Percentiles rank a stretch among this genome's conserved stretches.
Conservation (phyloP, 2,797 vertebrate genomes). For the Austrolebias charrua region DNA sequence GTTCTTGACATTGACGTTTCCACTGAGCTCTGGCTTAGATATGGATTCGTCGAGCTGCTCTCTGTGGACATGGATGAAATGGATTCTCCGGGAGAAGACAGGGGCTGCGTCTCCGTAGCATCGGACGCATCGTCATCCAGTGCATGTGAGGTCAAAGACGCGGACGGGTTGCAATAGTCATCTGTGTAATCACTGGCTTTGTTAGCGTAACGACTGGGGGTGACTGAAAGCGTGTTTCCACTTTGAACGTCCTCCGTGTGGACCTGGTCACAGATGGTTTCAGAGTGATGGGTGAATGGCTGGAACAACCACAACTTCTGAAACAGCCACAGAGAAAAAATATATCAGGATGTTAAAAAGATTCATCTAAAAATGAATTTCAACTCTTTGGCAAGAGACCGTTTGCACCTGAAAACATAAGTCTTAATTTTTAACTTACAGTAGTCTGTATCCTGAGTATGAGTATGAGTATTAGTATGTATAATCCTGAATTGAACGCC, state of each 20-base stretch:
- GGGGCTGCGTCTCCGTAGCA: background rate
- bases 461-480: no score
- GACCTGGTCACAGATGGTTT: constrained; percentile 49
- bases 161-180: constrained; percentile 8
- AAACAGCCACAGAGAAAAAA: constrained; percentile 15
- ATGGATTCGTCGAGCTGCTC: constrained; percentile 39
- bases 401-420: no score
- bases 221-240: background rate
- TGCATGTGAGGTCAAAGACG: background rate
- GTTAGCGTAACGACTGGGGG: background rate
- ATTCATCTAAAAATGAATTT: no score
- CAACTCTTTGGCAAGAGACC: no score
- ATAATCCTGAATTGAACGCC: no score
- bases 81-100: constrained; percentile 34
- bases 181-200: constrained; percentile 5
- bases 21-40: constrained; percentile 56
- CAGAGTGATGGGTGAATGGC: constrained; percentile 40
- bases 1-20: background rate
- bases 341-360: no score
- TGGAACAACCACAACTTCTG: constrained; percentile 27
- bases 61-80: constrained; percentile 22
- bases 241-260: constrained; percentile 29
- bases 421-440: no score
- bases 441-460: no score
- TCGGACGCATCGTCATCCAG: background rate